Evolutionary conservation across 2,888 invertebrate genomes (phyloP).

Genomic region (Furcula furcula): DNA sequence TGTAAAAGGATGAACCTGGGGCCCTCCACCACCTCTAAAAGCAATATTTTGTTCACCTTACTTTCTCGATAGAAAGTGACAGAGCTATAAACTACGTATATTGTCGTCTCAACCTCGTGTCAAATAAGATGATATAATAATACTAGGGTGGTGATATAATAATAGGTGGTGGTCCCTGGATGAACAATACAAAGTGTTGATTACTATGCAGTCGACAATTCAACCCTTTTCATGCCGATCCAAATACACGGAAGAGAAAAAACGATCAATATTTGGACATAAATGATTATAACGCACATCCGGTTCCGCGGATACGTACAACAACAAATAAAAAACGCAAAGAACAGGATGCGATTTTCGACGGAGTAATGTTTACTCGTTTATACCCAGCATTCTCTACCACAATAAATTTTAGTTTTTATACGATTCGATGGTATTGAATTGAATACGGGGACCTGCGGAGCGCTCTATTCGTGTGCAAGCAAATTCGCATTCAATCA

Average conservation of each 20-base stretch:
- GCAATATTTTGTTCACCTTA: too few species aligned
- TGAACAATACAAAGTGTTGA: slow-evolving; percentile 47
- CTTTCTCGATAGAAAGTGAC: too few species aligned
- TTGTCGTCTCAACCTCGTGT: too few species aligned
- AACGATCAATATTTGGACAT: slow-evolving; percentile 79
- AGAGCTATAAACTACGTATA: too few species aligned
- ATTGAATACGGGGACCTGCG: slow-evolving; percentile 60
- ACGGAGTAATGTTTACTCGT: slow-evolving; percentile 69
- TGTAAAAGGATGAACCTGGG: too few species aligned
- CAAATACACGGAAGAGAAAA: slow-evolving; percentile 68
- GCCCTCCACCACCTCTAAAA: too few species aligned
- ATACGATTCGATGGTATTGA: slow-evolving; percentile 51
- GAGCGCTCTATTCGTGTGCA: slow-evolving; percentile 29
- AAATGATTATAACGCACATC: slow-evolving; percentile 65
- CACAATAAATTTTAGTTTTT: slow-evolving; percentile 55
- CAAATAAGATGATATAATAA: too few species aligned
- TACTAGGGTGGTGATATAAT: too few species aligned
- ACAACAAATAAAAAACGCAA: slow-evolving; percentile 64
- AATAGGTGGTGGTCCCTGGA: too few species aligned
- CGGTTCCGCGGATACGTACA: slow-evolving; percentile 66
- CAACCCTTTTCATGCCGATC: slow-evolving; percentile 60
- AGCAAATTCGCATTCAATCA: slow-evolving; percentile 51
- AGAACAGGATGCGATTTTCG: slow-evolving; percentile 76
- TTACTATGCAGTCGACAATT: slow-evolving; percentile 53
- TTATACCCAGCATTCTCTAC: slow-evolving; percentile 62